A percentile compares a stretch with the other conserved stretches of the same genome.
These are phyloP conservation scores for Typhlichthys eigenmanni DNA, from an alignment of 2,797 vertebrate species.

Conservation along the genomic window DNA sequence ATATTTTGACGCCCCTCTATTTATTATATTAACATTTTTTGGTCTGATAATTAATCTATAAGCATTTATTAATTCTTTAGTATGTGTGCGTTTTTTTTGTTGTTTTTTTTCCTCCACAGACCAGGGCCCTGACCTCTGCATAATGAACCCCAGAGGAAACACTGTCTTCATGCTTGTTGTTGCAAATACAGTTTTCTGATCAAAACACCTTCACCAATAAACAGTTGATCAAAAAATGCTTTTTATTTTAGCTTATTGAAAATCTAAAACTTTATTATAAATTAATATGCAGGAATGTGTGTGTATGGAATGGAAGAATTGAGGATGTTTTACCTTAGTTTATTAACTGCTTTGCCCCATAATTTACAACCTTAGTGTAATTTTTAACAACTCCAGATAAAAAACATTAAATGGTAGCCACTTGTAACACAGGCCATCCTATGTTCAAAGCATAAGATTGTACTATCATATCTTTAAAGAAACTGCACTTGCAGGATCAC, in stretches of 20 bases:
- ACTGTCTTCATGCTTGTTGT: constrained; percentile 50
- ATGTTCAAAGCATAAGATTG: too few species aligned
- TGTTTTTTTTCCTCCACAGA: constrained; percentile 9
- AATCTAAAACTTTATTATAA: not conserved
- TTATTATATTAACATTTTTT: constrained; percentile 55
- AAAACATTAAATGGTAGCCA: too few species aligned
- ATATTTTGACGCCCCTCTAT: constrained; percentile 41
- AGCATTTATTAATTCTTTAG: constrained; percentile 39
- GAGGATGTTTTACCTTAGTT: too few species aligned
- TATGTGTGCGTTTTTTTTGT: constrained; percentile 16
- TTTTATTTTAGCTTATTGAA: not conserved
- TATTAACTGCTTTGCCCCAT: too few species aligned
- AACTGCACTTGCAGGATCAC: too few species aligned
- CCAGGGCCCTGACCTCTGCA: constrained; percentile 30
- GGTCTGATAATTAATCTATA: constrained; percentile 16
- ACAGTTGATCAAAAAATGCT: constrained; percentile 33
- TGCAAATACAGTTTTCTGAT: constrained; percentile 51
- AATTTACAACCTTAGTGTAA: too few species aligned
- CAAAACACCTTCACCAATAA: constrained; percentile 70
- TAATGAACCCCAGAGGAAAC: constrained; percentile 54
- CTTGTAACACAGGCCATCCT: too few species aligned
- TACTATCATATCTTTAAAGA: too few species aligned
- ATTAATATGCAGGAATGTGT: too few species aligned
- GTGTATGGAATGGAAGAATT: too few species aligned
- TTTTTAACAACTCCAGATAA: too few species aligned